Percentiles rank a stretch among this genome's conserved stretches.
Evolutionary conservation across 2,113 vertebrate species (phyloP).

Genomic region (Mus pahari): DNA sequence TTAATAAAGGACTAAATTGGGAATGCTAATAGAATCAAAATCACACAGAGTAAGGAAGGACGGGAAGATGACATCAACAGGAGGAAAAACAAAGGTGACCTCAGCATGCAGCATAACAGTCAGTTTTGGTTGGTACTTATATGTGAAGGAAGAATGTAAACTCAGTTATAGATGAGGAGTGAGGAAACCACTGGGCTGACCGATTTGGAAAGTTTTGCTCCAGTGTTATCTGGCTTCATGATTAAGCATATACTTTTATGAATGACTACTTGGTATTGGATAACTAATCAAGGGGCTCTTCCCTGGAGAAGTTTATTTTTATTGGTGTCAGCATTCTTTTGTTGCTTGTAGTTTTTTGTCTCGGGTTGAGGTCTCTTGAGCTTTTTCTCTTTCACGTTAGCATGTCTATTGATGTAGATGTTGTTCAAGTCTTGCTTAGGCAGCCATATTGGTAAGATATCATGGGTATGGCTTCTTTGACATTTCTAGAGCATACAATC

Average conservation of each 20-base stretch:
- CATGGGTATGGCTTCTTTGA: neutral
- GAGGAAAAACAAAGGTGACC: neutral
- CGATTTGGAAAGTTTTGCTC: neutral
- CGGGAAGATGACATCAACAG: too few species aligned
- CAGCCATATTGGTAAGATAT: neutral
- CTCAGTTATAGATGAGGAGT: neutral
- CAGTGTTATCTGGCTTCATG: neutral
- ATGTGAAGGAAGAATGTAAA: neutral
- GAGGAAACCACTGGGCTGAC: neutral
- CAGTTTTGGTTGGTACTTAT: neutral
- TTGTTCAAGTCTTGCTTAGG: neutral
- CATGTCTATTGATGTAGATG: neutral
- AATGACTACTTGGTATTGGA: neutral
- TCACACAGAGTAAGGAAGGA: neutral
- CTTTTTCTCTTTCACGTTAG: neutral
- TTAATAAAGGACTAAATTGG: neutral
- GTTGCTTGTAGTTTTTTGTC: neutral
- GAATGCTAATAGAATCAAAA: neutral
- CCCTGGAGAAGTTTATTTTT: neutral
- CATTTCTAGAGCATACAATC: neutral
- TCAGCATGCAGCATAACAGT: fast-evolving
- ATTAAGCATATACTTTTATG: neutral
- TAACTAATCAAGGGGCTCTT: neutral
- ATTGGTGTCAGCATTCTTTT: neutral
- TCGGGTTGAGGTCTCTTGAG: neutral